A percentile compares a stretch with the other conserved stretches of the same genome.
These are phyloP conservation scores for Labeo catla DNA, from an alignment of 2,113 vertebrate species.

Conservation along the genomic window DNA sequence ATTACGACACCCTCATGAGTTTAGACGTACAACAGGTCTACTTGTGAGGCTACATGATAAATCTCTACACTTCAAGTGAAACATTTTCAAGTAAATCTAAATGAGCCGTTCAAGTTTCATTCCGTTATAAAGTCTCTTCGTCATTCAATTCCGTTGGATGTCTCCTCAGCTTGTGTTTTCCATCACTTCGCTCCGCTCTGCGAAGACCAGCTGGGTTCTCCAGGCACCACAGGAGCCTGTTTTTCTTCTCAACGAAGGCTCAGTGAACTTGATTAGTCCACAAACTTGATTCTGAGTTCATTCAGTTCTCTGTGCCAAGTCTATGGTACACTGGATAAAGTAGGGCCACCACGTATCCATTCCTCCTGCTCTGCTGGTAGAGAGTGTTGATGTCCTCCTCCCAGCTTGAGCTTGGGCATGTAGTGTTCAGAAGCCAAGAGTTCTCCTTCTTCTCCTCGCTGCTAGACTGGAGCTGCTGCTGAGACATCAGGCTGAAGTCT, in stretches of 20 bases:
- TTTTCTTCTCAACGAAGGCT: background rate
- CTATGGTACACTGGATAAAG: conserved; percentile 72
- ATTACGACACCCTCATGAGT: conserved; percentile 9
- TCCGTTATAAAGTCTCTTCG: conserved; percentile 9
- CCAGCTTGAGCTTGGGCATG: conserved; percentile 50
- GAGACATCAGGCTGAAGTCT: background rate
- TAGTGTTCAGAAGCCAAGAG: conserved; percentile 27
- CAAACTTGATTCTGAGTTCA: background rate
- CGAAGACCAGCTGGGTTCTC: background rate
- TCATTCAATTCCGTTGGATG: conserved; percentile 43
- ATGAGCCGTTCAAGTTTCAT: conserved; percentile 65
- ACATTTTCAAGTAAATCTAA: conserved; percentile 46
- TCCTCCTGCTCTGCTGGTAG: conserved; percentile 66
- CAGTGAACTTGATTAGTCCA: background rate
- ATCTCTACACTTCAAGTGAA: conserved; percentile 33
- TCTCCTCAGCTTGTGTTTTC: conserved; percentile 25
- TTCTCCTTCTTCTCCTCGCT: background rate
- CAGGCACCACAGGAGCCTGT: no score
- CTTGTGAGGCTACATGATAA: conserved; percentile 6
- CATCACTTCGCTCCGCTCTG: background rate
- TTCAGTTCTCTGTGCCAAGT: conserved; percentile 71
- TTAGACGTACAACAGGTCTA: conserved; percentile 13
- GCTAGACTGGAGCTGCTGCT: conserved; percentile 27
- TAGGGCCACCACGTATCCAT: conserved; percentile 76
- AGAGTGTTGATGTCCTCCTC: conserved; percentile 42